These are phyloP conservation scores for Drosophila sturtevanti DNA, from an alignment of 1,140 invertebrate species.

Conservation along the genomic window DNA sequence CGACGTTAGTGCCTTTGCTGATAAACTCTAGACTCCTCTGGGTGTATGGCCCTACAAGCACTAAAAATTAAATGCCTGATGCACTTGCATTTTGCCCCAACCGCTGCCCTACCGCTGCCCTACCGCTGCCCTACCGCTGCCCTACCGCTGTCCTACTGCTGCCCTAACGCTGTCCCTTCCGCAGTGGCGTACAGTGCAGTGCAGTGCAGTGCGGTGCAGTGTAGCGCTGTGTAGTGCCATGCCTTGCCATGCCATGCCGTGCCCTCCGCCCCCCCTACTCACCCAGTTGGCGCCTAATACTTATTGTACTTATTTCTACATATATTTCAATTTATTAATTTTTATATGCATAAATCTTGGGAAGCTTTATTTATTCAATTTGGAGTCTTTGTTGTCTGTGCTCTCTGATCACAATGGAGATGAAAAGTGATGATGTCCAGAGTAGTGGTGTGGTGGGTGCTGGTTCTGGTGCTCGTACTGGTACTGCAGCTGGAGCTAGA, in stretches of 20 bases:
- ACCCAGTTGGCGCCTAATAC: constrained; percentile 65
- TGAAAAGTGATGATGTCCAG: neutral
- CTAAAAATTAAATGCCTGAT: constrained; percentile 68
- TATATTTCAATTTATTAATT: constrained; percentile 80
- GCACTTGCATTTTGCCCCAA: constrained; percentile 41
- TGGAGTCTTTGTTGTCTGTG: constrained; percentile 76
- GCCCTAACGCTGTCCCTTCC: neutral
- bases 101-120: constrained; percentile 6
- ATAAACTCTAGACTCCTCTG: constrained; percentile 45
- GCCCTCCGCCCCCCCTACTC: neutral
- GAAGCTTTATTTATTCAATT: constrained; percentile 76
- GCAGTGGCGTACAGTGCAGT: neutral
- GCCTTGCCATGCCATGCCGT: neutral
- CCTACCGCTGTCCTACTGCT: neutral
- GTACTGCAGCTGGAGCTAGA: too few relatives aligned
- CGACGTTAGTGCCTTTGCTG: constrained; percentile 25
- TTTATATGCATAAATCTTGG: constrained; percentile 76
- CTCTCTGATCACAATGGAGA: constrained; percentile 33
- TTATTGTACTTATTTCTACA: constrained; percentile 63
- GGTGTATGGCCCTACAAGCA: constrained; percentile 20
- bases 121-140: neutral
- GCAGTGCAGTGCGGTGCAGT: neutral
- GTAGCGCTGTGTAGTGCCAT: neutral
- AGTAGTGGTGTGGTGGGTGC: constrained; percentile 38
- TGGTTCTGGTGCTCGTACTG: too few relatives aligned